These are phyloP conservation scores for Anthophora plumipes DNA, from an alignment of 2,888 invertebrate genomes.

Conservation along the genomic window DNA sequence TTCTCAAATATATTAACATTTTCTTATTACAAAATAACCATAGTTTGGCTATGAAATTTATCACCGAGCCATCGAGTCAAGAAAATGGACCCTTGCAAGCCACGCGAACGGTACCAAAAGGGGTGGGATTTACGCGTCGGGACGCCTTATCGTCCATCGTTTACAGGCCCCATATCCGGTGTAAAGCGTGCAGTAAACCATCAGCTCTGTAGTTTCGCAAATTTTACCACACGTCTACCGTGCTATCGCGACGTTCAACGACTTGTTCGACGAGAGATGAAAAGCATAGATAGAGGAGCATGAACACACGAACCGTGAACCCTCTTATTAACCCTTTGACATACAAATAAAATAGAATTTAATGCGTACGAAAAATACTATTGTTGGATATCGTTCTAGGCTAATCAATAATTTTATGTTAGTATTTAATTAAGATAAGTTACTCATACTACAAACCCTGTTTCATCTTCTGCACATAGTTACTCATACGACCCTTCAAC, in stretches of 20 bases:
- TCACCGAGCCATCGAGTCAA: background rate
- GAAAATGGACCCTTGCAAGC: background rate
- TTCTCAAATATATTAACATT: no score
- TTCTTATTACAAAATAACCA: background rate
- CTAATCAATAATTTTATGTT: no score
- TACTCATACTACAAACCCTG: no score
- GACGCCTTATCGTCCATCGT: background rate
- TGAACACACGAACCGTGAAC: background rate
- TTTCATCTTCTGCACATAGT: no score
- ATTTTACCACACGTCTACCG: background rate
- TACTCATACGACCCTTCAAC: no score
- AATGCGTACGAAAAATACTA: no score
- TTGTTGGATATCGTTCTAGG: no score
- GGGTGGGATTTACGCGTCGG: background rate
- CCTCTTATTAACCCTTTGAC: background rate
- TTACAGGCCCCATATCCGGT: background rate
- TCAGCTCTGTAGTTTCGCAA: background rate
- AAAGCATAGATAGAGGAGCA: background rate
- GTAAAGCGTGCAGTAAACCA: background rate
- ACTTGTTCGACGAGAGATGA: background rate
- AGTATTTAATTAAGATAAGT: no score
- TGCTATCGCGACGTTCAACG: constrained; percentile 10
- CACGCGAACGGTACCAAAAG: background rate
- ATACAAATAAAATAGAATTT: no score
- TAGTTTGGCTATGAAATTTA: background rate